Percentiles rank a stretch among this genome's conserved stretches.
Conservation (phyloP, 2,888 invertebrate species). For the Sarcophaga rosellei region DNA sequence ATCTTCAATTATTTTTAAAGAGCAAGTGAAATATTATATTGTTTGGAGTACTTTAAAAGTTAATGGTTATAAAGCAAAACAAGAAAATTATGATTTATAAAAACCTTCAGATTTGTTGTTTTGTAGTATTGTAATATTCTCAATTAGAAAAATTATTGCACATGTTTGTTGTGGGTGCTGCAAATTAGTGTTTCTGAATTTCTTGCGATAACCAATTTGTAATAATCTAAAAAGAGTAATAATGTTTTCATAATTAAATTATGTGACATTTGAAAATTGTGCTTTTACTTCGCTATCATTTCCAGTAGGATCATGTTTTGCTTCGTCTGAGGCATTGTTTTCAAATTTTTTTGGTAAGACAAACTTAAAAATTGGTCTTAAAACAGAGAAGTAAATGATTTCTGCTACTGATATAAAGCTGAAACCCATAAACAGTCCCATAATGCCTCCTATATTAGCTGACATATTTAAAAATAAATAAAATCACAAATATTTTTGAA, state of each 20-base stretch:
- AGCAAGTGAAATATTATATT: neutral
- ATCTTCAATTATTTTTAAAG: neutral
- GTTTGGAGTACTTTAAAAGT: neutral
- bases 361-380: constrained; percentile 82
- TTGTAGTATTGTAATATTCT: neutral
- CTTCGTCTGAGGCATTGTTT: neutral
- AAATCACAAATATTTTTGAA: neutral
- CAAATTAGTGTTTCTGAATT: constrained; percentile 20
- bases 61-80: neutral
- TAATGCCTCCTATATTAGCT: constrained; percentile 91
- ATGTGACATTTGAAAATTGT: neutral
- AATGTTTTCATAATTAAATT: neutral
- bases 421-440: constrained; percentile 90
- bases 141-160: neutral
- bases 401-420: constrained; percentile 91
- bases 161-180: neutral
- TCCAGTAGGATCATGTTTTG: neutral
- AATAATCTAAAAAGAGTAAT: constrained; percentile 22
- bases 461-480: constrained; percentile 75
- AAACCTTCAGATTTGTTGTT: neutral
- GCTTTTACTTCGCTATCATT: neutral
- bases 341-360: constrained; percentile 78
- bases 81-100: neutral
- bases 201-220: constrained; percentile 34
- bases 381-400: constrained; percentile 86